Evolutionary conservation across 2,113 vertebrate species (phyloP).

Genomic region (Tinamus guttatus): DNA sequence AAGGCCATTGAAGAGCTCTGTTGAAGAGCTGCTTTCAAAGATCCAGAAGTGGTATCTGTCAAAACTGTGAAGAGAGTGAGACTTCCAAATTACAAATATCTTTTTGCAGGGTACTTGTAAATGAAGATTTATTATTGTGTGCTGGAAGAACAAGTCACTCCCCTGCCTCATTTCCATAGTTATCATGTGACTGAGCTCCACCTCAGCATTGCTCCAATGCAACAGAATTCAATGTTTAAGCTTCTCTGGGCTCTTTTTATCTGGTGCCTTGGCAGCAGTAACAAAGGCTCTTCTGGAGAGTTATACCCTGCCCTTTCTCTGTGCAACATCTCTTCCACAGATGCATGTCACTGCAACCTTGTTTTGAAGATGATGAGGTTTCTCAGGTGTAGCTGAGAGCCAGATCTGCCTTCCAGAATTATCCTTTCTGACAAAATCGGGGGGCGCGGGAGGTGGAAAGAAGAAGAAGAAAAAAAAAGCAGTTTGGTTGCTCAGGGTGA

Average conservation of each 20-base stretch:
- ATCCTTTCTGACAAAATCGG: neutral
- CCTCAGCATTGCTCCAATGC: neutral
- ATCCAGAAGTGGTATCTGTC: neutral
- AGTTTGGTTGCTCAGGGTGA: neutral
- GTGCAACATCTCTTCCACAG: neutral
- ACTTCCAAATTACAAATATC: neutral
- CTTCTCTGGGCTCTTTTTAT: neutral
- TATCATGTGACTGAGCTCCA: neutral
- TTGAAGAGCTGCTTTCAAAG: neutral
- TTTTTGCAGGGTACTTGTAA: neutral
- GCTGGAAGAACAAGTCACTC: neutral
- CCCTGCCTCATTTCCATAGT: neutral
- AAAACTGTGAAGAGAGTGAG: neutral
- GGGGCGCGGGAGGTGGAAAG: no score
- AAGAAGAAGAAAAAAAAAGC: neutral
- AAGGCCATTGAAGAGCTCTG: neutral
- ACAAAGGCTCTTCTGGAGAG: neutral
- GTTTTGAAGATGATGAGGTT: neutral
- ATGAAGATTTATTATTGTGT: neutral
- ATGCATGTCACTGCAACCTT: fast-evolving
- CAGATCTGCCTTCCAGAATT: neutral
- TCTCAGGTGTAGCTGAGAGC: neutral
- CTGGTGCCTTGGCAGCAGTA: neutral
- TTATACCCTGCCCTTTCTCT: neutral
- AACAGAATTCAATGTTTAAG: neutral